These are phyloP conservation scores for Drosophila tropicalis DNA, from an alignment of 1,140 invertebrate species.

Conservation along the genomic window DNA sequence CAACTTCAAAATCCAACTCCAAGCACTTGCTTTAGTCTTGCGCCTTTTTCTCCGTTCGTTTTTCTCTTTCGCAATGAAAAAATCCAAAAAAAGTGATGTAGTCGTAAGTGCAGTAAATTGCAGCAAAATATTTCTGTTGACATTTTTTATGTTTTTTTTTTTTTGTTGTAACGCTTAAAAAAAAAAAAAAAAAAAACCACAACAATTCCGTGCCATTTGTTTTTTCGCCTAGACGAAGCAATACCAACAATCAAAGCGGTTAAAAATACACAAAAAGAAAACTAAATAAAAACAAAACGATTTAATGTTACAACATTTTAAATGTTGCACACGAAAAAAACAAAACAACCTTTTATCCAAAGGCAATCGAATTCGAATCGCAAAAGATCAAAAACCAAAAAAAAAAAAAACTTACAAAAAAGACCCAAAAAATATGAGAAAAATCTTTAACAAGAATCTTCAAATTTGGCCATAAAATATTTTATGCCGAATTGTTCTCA, in stretches of 20 bases:
- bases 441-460: slow-evolving; percentile 68
- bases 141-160: slow-evolving; percentile 64
- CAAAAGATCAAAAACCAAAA: slow-evolving; percentile 80
- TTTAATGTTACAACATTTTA: slow-evolving; percentile 50
- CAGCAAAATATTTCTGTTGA: slow-evolving; percentile 58
- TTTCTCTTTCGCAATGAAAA: slow-evolving; percentile 43
- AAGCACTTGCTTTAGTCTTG: slow-evolving; percentile 50
- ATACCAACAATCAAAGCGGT: slow-evolving; percentile 77
- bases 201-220: slow-evolving; percentile 81
- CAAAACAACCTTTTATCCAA: slow-evolving; percentile 63
- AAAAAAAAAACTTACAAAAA: slow-evolving; percentile 41
- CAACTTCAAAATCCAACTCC: slow-evolving; percentile 40
- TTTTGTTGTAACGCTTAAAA: slow-evolving; percentile 26
- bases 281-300: slow-evolving; percentile 25
- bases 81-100: slow-evolving; percentile 81
- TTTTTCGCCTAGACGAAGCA: slow-evolving; percentile 73
- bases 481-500: neutral
- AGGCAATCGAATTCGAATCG: slow-evolving; percentile 80
- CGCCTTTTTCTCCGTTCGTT: slow-evolving; percentile 49
- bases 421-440: slow-evolving; percentile 38
- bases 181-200: slow-evolving; percentile 37
- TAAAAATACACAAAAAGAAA: slow-evolving; percentile 49
- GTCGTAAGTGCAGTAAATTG: slow-evolving; percentile 69
- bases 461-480: slow-evolving; percentile 46
- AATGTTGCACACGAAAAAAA: slow-evolving; percentile 62